Evolutionary conservation across 2,797 vertebrate genomes (phyloP), one percentile per base, ranked within the genome.

Genomic region (Etheostoma perlongum): DNA sequence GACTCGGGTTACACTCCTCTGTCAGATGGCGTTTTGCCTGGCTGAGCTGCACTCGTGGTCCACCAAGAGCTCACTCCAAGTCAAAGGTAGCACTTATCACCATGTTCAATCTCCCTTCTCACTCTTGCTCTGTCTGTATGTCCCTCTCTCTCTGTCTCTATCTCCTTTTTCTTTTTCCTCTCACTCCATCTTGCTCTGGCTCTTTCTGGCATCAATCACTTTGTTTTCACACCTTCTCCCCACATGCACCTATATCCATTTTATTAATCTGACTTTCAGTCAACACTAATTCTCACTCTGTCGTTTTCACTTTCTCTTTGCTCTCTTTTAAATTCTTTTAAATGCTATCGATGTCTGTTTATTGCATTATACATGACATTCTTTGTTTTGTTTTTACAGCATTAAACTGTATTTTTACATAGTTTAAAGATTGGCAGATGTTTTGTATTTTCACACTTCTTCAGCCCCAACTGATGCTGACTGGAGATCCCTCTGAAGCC

Each of bases 21-120:
- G 73, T 94, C 95, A 94, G 94, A 99, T 99, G 98, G 96, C 97
- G 93, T 98, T 97, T 95, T 98, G 94, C 94, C 91, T 99, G 94
- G 95, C 96, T 90, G 97, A 99, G 91, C 93, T 99, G 81, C 96
- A 97, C 91, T 94, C 99, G 90, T 99, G 97, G 98, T 97, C 97
- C 91, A 95, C 96, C 92, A 98, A 95, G 95, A 97, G 93, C 93
- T 95, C 94, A 78, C 95, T 98, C 88, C 94, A 78, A 90, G 94
- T 98, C 88, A 92, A 91, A 93, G 95, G 95, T 96, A 94, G 76
- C 72, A 78, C 91, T 93, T 89, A 92, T 91, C 90, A 67, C 59
- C 86, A 40, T 68, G 86, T 88, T 85, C 87, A 72, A 89, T 92
- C 86, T 76, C 25, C 13, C 30, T 69, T 21, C 16, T 33, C 76